Evolutionary conservation across 2,113 vertebrate species (phyloP).

Genomic region (Rynchops niger): DNA sequence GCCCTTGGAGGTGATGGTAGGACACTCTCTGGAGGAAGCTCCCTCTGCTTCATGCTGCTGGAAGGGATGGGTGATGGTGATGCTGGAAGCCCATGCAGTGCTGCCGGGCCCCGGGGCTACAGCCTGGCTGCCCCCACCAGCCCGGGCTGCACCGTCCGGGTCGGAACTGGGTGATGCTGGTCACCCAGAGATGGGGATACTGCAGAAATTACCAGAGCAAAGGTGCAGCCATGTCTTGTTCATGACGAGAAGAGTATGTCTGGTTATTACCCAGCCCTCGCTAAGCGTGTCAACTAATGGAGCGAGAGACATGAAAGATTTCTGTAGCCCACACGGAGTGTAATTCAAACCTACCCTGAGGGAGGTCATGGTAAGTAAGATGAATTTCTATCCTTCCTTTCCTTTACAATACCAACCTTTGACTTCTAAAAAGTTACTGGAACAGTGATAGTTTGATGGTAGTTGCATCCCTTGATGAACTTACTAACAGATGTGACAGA

Average conservation of each 20-base stretch:
- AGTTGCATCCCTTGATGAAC: background rate
- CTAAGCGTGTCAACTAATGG: constrained; percentile 65
- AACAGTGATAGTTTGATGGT: background rate
- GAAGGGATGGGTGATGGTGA: background rate
- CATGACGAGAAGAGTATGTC: constrained; percentile 26
- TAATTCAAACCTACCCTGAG: constrained; percentile 61
- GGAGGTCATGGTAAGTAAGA: constrained; percentile 53
- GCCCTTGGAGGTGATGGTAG: background rate
- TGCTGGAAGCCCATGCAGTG: accelerated
- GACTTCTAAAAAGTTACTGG: constrained; percentile 47
- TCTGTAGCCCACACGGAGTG: constrained; percentile 38
- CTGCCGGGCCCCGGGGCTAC: background rate
- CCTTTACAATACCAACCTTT: constrained; percentile 37
- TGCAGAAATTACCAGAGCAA: background rate
- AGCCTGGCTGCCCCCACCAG: background rate
- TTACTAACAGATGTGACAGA: background rate
- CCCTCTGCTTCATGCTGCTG: background rate
- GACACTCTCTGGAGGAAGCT: background rate
- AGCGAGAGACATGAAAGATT: constrained; percentile 61
- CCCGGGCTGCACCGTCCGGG: accelerated
- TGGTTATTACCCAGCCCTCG: constrained; percentile 41
- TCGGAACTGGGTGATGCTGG: background rate
- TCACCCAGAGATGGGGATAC: background rate
- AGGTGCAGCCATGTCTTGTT: background rate
- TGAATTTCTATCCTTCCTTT: constrained; percentile 51